phyloP scores from a whole-genome alignment of 1,140 invertebrate species.

The Papilio xuthus region DNA sequence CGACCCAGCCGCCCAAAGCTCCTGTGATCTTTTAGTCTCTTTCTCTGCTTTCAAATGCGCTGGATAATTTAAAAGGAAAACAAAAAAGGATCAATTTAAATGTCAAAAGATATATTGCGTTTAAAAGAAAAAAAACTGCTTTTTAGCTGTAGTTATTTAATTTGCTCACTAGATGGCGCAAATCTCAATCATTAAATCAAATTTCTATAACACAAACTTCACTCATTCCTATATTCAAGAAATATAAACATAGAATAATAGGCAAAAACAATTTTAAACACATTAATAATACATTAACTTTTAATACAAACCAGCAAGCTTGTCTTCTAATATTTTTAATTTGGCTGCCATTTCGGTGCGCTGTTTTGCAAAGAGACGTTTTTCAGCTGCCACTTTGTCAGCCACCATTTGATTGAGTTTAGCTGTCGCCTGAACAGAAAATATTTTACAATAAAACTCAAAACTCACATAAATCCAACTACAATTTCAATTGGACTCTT shows the following conservation, averaged over 20 bases:
- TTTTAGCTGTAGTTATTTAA: background rate
- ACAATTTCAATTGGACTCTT: no score
- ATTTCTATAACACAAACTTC: no score
- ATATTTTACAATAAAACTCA: background rate
- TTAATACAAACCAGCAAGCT: slow-evolving; percentile 86
- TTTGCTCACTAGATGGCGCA: slow-evolving; percentile 16
- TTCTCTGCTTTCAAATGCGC: slow-evolving; percentile 90
- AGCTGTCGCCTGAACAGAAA: slow-evolving; percentile 47
- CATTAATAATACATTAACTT: no score
- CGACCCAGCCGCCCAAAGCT: slow-evolving; percentile 95
- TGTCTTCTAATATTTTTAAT: slow-evolving; percentile 91
- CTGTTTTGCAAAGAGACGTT: slow-evolving; percentile 86
- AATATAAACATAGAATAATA: no score
- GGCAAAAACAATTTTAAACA: no score
- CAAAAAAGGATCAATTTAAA: background rate
- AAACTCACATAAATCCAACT: no score
- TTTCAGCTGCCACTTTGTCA: slow-evolving; percentile 86
- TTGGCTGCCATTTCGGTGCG: slow-evolving; percentile 89
- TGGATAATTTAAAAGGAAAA: slow-evolving; percentile 56
- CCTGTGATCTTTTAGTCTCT: slow-evolving; percentile 89
- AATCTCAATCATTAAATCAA: background rate
- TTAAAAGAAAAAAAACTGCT: slow-evolving; percentile 39
- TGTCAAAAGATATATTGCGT: background rate
- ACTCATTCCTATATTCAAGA: no score
- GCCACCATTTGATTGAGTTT: slow-evolving; percentile 74